Percentiles rank a stretch among this genome's conserved stretches.
These are phyloP conservation scores for Parnassius apollo DNA, from an alignment of 2,888 invertebrate genomes.

Conservation along the genomic window DNA sequence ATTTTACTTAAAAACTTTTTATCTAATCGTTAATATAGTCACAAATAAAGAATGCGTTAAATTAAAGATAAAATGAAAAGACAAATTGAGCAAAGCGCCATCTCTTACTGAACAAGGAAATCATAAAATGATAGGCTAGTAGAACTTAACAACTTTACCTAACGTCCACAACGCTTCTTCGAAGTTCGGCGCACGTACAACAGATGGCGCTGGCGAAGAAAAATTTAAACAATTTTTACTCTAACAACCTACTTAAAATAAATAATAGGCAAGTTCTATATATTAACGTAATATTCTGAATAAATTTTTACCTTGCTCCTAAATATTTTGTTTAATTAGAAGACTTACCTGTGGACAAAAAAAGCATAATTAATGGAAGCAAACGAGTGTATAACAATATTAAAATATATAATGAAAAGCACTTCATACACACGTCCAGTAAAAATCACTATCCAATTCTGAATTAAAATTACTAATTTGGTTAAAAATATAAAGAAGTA, in stretches of 20 bases:
- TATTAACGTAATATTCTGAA: too few species aligned
- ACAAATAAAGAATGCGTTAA: background rate
- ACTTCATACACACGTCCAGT: too few species aligned
- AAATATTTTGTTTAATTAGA: background rate
- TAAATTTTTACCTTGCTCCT: too few species aligned
- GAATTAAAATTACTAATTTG: too few species aligned
- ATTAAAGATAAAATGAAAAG: background rate
- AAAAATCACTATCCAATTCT: too few species aligned
- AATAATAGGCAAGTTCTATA: too few species aligned
- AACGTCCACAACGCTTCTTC: background rate
- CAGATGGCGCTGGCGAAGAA: constrained; percentile 45
- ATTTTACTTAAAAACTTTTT: too few species aligned
- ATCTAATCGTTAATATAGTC: too few species aligned
- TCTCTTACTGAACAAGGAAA: background rate
- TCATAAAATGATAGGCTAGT: background rate
- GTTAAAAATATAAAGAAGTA: too few species aligned
- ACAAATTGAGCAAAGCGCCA: constrained; percentile 3
- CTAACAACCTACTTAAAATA: too few species aligned
- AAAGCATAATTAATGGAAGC: background rate
- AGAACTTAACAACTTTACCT: background rate
- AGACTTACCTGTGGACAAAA: constrained; percentile 30
- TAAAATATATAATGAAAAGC: too few species aligned
- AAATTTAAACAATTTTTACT: constrained; percentile 9
- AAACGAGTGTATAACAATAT: too few species aligned
- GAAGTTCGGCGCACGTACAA: constrained; percentile 28